phyloP scores from a whole-genome alignment of 2,797 vertebrate species.

The Todus mexicanus region DNA sequence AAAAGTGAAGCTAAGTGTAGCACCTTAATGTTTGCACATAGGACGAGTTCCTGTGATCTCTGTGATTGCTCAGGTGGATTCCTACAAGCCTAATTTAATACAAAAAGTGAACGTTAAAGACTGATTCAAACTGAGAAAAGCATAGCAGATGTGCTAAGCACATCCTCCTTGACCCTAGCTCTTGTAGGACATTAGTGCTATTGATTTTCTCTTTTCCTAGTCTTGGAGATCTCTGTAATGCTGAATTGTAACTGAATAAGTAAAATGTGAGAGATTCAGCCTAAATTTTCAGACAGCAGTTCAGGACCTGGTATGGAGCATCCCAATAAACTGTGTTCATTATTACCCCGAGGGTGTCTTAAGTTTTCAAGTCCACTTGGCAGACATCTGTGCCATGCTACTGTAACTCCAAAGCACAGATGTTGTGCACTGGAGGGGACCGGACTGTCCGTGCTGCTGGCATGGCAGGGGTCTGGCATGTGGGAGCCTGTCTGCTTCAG shows the following conservation, averaged over 20 bases:
- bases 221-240: background rate
- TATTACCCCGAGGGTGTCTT: rapidly evolving
- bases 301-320: background rate
- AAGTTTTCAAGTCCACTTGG: background rate
- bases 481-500: background rate
- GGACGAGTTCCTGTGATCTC: background rate
- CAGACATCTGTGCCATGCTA: rapidly evolving
- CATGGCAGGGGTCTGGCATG: rapidly evolving
- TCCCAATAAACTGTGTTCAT: background rate
- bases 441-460: background rate
- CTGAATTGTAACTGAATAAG: background rate
- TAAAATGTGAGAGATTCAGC: background rate
- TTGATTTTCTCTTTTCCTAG: background rate
- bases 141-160: background rate
- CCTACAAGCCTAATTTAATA: background rate
- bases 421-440: background rate
- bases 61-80: background rate
- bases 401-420: background rate
- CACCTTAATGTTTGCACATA: background rate
- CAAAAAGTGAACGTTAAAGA: background rate
- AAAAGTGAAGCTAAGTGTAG: background rate
- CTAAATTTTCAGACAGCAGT: background rate
- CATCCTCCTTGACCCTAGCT: background rate
- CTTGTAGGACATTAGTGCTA: background rate
- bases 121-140: background rate